These are phyloP conservation scores for Popillia japonica DNA, from an alignment of 1,140 invertebrate genomes.

Conservation along the genomic window DNA sequence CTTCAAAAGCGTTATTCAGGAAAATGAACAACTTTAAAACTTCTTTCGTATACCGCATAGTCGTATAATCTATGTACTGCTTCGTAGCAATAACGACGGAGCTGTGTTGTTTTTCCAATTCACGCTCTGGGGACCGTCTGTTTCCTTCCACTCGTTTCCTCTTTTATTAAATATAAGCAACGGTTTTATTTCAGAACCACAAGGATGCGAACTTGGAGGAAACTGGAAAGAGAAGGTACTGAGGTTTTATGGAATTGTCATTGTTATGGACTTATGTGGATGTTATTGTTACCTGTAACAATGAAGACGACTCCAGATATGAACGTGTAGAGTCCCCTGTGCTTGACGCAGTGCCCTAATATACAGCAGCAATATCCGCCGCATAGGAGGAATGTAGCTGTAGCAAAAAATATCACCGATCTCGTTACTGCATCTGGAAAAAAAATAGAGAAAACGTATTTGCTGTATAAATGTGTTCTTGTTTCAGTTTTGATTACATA, in stretches of 20 bases:
- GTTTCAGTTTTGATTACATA: neutral
- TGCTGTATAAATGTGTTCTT: neutral
- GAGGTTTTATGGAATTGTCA: neutral
- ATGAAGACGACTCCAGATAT: slow-evolving; percentile 77
- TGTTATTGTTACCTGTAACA: slow-evolving; percentile 68
- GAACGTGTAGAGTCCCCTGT: slow-evolving; percentile 72
- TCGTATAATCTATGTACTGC: neutral
- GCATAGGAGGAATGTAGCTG: slow-evolving; percentile 70
- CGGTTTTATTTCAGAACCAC: neutral
- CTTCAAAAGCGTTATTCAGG: neutral
- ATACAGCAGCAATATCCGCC: slow-evolving; percentile 72
- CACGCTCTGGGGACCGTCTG: neutral
- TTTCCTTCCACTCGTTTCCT: neutral
- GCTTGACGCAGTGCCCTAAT: slow-evolving; percentile 70
- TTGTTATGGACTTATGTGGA: neutral
- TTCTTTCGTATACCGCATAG: neutral
- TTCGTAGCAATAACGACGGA: neutral
- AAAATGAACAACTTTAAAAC: neutral
- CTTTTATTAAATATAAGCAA: slow-evolving; percentile 20
- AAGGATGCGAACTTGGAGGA: neutral
- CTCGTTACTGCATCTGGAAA: slow-evolving; percentile 76
- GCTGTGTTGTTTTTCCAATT: neutral
- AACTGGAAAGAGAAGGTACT: neutral
- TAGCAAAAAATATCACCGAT: slow-evolving; percentile 73
- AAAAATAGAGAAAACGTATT: neutral